phyloP scores from a whole-genome alignment of 2,113 vertebrate species.

The Oncorhynchus clarkii region DNA sequence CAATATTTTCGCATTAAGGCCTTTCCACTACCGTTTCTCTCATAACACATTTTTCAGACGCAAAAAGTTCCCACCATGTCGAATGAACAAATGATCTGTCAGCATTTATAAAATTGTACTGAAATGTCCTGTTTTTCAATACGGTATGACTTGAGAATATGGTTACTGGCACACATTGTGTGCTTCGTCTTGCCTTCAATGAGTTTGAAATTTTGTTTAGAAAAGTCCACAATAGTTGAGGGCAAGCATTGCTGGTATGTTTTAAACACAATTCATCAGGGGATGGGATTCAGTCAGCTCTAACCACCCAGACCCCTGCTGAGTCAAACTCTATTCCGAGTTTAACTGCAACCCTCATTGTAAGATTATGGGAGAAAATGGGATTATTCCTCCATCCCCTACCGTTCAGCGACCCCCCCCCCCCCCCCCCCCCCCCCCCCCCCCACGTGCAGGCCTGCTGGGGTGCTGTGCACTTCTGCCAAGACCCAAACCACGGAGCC shows the following conservation, averaged over 20 bases:
- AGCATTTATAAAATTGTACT: too few species aligned
- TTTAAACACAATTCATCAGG: neutral
- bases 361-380: neutral
- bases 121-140: too few species aligned
- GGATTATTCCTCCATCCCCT: slow-evolving; percentile 14
- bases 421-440: neutral
- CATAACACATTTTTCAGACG: too few species aligned
- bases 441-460: neutral
- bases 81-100: too few species aligned
- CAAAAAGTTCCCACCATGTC: too few species aligned
- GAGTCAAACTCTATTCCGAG: neutral
- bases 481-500: slow-evolving; percentile 34
- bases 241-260: neutral
- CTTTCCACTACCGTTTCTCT: too few species aligned
- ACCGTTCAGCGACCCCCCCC: neutral
- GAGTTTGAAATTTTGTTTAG: neutral
- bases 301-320: too few species aligned
- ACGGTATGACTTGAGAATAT: too few species aligned
- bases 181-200: neutral
- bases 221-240: neutral
- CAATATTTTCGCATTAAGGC: too few species aligned
- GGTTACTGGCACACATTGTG: neutral
- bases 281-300: neutral
- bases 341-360: neutral
- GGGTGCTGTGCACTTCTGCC: neutral